Base-by-base conservation (phyloP, 1,140 invertebrate genomes). In the Pseudomyrmex gracilis region DNA sequence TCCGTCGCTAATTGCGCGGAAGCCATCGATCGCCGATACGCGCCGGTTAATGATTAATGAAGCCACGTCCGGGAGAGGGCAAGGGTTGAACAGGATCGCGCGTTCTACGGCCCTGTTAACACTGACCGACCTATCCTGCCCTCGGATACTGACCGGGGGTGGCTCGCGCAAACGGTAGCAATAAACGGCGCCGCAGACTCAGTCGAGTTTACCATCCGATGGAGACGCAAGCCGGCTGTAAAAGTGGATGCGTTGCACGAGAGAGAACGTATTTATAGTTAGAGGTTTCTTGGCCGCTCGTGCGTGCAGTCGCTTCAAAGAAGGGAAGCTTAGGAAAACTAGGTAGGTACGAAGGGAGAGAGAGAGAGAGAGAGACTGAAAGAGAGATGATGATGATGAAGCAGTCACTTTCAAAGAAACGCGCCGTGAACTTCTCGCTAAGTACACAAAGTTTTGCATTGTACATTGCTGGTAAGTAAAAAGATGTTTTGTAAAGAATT, bases 1-100 rank as follows among this genome's bases (percentile, higher is more conserved):
- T 80, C 66, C 76, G 43, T 73, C 47, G 70, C 70, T 73, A 82
- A 82, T 82, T 82, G 78, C 78, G 60, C 71, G 78, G 78, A 82
- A 82, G 45, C 49, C 70, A 74, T 74, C 57, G 78, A 73, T 73
- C 68, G 45, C 57, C 70, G 17, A 74, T 82, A 34, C 5, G 49
- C 34, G 22, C 34, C 68, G 57, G 67, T 82, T 82, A 82, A 82
- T 82, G 78, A 82, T 82, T 82, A 82, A 82, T 74, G 78, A 82
- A 63, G 78, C 57, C 34, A 74, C 17, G 58, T 70, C 53, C 76
- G 55, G 45, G 34, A 61, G 47, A 74, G 78, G 17, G 70, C 78
- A 82, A 82, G 78, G 78, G 70, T 82, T 74, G 71, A 82, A 1
- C 78, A 82, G 58, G 47, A 82, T 80, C 66, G 58, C 68, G 43